Evolutionary conservation across 2,113 vertebrate species (phyloP).

Genomic region (Gopherus evgoodei): DNA sequence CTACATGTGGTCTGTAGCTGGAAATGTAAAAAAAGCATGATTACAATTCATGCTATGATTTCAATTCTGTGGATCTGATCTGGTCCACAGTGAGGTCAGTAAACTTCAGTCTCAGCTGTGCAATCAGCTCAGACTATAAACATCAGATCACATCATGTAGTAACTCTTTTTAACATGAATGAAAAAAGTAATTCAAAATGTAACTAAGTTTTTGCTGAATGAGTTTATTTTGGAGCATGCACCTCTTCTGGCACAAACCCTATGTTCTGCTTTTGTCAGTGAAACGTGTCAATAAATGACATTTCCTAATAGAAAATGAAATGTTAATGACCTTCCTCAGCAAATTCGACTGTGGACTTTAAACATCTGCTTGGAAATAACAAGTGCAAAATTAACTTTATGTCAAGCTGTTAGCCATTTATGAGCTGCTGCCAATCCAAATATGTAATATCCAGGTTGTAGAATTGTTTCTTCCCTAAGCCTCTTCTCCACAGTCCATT

Average conservation of each 20-base stretch:
- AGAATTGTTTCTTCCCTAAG: not conserved
- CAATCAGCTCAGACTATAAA: not conserved
- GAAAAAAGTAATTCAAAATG: not conserved
- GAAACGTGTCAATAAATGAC: not conserved
- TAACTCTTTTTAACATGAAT: not conserved
- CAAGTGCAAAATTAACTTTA: constrained; percentile 39
- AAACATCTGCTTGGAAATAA: not conserved
- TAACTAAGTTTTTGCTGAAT: constrained; percentile 50
- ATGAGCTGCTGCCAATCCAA: constrained; percentile 14
- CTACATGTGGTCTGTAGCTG: not conserved
- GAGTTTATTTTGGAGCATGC: not conserved
- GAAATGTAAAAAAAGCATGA: constrained; percentile 8
- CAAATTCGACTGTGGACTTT: constrained; percentile 6
- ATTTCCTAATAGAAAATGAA: constrained; percentile 42
- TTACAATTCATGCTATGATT: constrained; percentile 29
- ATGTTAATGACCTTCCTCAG: constrained; percentile 20
- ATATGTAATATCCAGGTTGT: not conserved
- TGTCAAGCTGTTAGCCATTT: not conserved
- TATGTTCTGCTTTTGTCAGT: not conserved
- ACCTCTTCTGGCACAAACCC: not conserved
- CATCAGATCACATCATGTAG: not conserved
- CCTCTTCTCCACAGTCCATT: not conserved
- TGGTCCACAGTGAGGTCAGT: not conserved
- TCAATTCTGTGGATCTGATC: not conserved
- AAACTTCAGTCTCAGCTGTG: not conserved